Conservation (phyloP, 2,113 vertebrate genomes). For the Phainopepla nitens region DNA sequence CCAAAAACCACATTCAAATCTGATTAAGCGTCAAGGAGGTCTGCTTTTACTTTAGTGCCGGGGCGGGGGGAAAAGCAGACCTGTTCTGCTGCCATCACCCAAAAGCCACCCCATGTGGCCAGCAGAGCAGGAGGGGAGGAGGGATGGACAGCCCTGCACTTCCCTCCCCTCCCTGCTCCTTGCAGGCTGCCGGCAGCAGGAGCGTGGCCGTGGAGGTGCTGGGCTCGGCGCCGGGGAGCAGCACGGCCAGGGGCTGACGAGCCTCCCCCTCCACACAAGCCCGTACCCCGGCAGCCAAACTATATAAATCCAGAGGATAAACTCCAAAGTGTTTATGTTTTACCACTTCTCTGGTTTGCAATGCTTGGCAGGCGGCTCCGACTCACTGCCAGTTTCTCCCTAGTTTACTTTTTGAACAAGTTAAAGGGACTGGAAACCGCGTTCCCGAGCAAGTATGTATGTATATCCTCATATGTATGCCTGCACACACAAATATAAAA, state of each 20-base stretch:
- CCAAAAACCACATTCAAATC: slow-evolving; percentile 74
- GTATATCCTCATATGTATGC: background rate
- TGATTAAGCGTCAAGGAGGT: slow-evolving; percentile 72
- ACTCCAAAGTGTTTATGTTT: slow-evolving; percentile 61
- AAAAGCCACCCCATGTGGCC: background rate
- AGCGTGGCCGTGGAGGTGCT: rapidly evolving
- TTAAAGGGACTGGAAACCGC: slow-evolving; percentile 5
- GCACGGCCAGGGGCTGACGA: background rate
- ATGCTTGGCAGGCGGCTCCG: background rate
- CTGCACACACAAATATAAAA: background rate
- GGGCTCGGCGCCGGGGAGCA: rapidly evolving
- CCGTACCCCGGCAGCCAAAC: background rate
- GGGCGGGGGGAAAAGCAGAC: background rate
- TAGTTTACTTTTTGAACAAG: slow-evolving; percentile 47
- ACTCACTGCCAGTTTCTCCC: slow-evolving; percentile 42
- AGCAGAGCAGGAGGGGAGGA: background rate
- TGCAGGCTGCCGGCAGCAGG: rapidly evolving
- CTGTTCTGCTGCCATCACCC: background rate
- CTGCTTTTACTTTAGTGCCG: slow-evolving; percentile 68
- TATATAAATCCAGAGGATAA: slow-evolving; percentile 28
- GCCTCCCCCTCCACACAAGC: background rate
- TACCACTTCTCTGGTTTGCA: slow-evolving; percentile 53
- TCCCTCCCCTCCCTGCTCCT: background rate
- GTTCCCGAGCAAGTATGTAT: background rate
- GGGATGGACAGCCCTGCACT: background rate